Conservation (phyloP, 2,797 vertebrate genomes). For the Dicrostonyx torquatus region DNA sequence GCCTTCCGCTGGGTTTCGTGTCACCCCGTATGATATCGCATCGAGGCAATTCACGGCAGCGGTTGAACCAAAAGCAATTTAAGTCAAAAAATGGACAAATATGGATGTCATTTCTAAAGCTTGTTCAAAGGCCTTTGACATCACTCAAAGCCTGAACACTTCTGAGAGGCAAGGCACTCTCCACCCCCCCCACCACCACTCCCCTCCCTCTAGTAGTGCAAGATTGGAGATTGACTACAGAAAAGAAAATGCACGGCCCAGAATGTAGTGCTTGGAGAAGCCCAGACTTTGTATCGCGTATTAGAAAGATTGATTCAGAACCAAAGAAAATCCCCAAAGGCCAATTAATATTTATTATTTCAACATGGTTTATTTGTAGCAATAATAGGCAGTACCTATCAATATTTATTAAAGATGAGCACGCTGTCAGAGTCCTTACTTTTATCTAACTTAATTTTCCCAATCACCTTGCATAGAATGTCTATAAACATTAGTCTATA, state of each 20-base stretch:
- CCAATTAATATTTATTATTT: not conserved
- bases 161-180: slow-evolving; percentile 62
- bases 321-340: slow-evolving; percentile 35
- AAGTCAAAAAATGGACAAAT: slow-evolving; percentile 87
- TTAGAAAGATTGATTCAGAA: not conserved
- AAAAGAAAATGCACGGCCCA: not conserved
- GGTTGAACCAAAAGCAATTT: slow-evolving; percentile 87
- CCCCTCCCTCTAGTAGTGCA: slow-evolving; percentile 10
- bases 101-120: slow-evolving; percentile 85
- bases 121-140: slow-evolving; percentile 85
- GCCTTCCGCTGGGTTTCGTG: slow-evolving; percentile 82
- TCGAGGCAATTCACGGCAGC: slow-evolving; percentile 81
- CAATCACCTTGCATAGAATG: not conserved
- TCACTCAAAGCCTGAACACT: slow-evolving; percentile 75
- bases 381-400: not conserved
- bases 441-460: not conserved
- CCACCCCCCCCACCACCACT: not conserved
- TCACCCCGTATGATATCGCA: slow-evolving; percentile 82
- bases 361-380: not conserved
- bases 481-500: not conserved
- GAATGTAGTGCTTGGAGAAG: slow-evolving; percentile 49
- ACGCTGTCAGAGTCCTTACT: not conserved
- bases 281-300: slow-evolving; percentile 24
- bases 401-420: not conserved
- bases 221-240: slow-evolving; percentile 73